Evolutionary conservation across 2,113 vertebrate species (phyloP), one percentile per base, ranked within the genome.

Genomic region (Siniperca knerii): DNA sequence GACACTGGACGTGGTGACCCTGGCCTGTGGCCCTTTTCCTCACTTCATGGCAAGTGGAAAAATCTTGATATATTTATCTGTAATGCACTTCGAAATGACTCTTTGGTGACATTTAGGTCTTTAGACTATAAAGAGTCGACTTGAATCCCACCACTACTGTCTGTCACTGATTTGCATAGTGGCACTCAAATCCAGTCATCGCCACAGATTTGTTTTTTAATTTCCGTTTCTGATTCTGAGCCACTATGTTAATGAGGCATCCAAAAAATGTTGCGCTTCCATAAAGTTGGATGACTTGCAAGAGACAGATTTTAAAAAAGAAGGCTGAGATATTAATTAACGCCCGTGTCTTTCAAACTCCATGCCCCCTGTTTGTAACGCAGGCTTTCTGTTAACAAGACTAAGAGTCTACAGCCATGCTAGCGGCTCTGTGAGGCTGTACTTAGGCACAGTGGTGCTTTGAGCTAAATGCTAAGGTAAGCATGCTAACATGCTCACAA

Each of bases 1-100:
- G 64, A 71, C 46, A 46, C 60, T 33, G 25, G 73, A 64, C 8
- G 18, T 44, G 48, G 29, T 57, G 79, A 82, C 77, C 70, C 29
- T 8, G 15, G 20, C 15, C 65, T 33, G 69, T 54, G 69, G 10
- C 57, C 20, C 29, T 72, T 79, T 69, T 57, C 70, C 68, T 66
- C 64, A 82, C 54, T 77, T 74, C 23, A 25, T 50, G 60, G 21
- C 13, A 66, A 72, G 64, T 37, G 21, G 57, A 66, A 76, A 76
- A 62, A 52, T 60, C 7, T 48, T 35, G 23, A 52, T 2, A 65
- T 29, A 79, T 81, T 57, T 58, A 79, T 82, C 11, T 8, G 37
- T 44, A 16, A 61, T 55, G 50, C 46, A 77, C 42, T 78, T 74
- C 20, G 81, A 4, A 75, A 15, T 55, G 50, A 71, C 44, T 76